These are phyloP conservation scores for Noctua fimbriata DNA, from an alignment of 2,888 invertebrate genomes.

Conservation along the genomic window DNA sequence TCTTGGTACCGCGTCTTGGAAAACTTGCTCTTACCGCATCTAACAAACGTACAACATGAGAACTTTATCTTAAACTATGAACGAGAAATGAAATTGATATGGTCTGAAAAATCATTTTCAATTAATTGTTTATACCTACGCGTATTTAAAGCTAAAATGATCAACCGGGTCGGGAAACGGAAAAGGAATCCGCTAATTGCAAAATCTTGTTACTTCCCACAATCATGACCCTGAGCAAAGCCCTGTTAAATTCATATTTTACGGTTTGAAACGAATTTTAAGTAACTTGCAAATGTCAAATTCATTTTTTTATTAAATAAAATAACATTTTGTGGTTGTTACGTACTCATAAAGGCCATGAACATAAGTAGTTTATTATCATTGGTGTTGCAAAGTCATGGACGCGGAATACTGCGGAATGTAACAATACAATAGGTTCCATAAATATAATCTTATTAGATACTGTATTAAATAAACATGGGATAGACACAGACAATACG, in stretches of 20 bases:
- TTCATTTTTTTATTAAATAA: neutral
- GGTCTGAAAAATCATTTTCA: neutral
- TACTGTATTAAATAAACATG: conserved; percentile 55
- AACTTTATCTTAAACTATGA: neutral
- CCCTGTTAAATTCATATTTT: neutral
- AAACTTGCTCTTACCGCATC: neutral
- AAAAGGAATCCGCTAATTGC: neutral
- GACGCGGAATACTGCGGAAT: conserved; percentile 4
- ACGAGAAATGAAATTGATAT: neutral
- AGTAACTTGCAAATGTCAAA: neutral
- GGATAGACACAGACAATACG: conserved; percentile 34
- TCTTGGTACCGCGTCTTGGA: neutral
- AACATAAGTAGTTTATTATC: neutral
- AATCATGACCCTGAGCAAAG: neutral
- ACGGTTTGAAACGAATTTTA: neutral
- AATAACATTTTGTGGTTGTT: neutral
- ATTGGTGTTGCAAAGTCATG: neutral
- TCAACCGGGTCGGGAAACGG: neutral
- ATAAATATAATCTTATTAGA: conserved; percentile 42
- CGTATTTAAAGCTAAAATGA: conserved; percentile 1
- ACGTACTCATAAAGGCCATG: neutral
- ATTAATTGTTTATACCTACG: neutral
- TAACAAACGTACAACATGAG: neutral
- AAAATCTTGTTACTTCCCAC: neutral
- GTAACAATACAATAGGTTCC: conserved; percentile 18